Percentiles rank a stretch among this genome's conserved stretches.
phyloP scores from a whole-genome alignment of 2,113 vertebrate genomes.

The Empidonax alnorum region DNA sequence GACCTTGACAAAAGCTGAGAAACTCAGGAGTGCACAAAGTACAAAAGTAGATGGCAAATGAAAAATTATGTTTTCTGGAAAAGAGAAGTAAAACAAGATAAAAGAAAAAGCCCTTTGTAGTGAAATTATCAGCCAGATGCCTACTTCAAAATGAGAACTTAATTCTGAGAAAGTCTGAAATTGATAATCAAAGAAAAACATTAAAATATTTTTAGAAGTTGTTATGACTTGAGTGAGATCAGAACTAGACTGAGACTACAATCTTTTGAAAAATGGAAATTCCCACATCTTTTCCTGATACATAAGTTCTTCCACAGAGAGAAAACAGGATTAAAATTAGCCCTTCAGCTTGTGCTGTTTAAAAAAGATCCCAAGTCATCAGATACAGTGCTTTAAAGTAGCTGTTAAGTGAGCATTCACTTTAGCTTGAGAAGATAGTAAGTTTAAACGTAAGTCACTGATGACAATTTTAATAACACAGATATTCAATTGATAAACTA shows the following conservation, averaged over 20 bases:
- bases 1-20: conserved; percentile 40
- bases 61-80: neutral
- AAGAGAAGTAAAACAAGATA: neutral
- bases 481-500: neutral
- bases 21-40: neutral
- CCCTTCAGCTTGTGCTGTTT: neutral
- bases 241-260: neutral
- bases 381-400: neutral
- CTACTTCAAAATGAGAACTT: neutral
- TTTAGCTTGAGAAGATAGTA: neutral
- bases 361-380: neutral
- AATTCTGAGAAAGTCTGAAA: neutral
- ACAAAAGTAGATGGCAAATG: neutral
- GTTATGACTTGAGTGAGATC: neutral
- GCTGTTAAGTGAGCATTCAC: neutral
- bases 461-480: neutral
- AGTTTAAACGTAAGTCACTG: neutral
- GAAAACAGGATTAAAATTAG: neutral
- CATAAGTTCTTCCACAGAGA: neutral
- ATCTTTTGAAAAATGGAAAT: neutral
- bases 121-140: neutral
- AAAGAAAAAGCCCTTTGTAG: neutral
- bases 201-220: neutral
- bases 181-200: neutral
- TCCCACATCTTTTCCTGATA: neutral